Evolutionary conservation across 1,140 invertebrate genomes (phyloP).

Genomic region (Sitophilus oryzae): DNA sequence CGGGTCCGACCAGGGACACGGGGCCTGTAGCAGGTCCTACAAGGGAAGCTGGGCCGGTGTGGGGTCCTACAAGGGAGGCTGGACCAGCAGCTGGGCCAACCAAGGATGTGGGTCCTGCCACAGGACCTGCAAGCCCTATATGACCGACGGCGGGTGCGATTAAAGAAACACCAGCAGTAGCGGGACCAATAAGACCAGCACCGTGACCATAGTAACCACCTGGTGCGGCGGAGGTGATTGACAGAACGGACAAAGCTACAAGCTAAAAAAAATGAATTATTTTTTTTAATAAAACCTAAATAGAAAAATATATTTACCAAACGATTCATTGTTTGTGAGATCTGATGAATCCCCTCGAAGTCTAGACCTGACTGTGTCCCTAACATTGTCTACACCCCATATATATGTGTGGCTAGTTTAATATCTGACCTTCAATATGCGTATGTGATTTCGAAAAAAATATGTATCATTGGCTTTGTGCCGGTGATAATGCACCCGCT

Average conservation of each 20-base stretch:
- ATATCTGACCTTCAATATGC: background rate
- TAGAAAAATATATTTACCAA: background rate
- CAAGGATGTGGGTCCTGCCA: background rate
- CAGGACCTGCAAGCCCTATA: background rate
- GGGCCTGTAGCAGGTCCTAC: background rate
- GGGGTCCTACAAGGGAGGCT: background rate
- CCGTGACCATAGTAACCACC: constrained; percentile 3
- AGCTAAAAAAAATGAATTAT: constrained; percentile 1
- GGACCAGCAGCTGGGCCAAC: background rate
- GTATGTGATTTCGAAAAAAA: too few relatives aligned
- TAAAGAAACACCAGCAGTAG: background rate
- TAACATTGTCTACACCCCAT: background rate
- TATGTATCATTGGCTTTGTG: too few relatives aligned
- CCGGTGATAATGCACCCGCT: too few relatives aligned
- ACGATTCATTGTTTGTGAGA: background rate
- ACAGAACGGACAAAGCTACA: constrained; percentile 7
- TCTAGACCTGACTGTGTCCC: background rate
- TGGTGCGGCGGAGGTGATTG: constrained; percentile 13
- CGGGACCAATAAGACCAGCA: background rate
- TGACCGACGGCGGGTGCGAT: background rate
- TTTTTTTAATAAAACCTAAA: background rate
- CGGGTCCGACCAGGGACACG: constrained; percentile 1
- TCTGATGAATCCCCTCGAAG: background rate
- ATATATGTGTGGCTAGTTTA: background rate
- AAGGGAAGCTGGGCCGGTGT: background rate